Conservation (phyloP, 2,888 invertebrate genomes). For the Caenorhabditis sinica region DNA sequence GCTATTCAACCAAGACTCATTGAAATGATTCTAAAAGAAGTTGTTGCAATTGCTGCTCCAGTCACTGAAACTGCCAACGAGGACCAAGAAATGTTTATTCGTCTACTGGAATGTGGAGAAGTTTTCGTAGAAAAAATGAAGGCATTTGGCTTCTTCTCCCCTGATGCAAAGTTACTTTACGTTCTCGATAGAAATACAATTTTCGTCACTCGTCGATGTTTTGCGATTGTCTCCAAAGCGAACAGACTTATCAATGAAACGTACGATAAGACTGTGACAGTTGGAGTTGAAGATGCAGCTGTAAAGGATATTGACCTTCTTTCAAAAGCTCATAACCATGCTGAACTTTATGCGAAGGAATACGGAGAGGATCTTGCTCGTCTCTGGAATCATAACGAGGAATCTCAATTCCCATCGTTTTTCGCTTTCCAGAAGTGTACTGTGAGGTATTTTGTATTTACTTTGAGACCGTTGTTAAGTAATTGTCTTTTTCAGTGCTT, state of each 20-base stretch:
- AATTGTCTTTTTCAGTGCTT: conserved; percentile 65
- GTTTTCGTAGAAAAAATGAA: conserved; percentile 59
- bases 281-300: conserved; percentile 46
- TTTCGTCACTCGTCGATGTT: conserved; percentile 78
- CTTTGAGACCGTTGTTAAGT: background rate
- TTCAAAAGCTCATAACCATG: conserved; percentile 9
- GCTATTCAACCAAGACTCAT: conserved; percentile 31
- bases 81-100: conserved; percentile 51
- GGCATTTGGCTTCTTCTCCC: conserved; percentile 59
- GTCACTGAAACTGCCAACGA: conserved; percentile 50
- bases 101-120: conserved; percentile 40
- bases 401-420: conserved; percentile 52
- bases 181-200: conserved; percentile 56
- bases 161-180: conserved; percentile 57
- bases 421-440: conserved; percentile 62
- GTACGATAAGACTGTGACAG: conserved; percentile 70
- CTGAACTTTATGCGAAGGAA: conserved; percentile 1
- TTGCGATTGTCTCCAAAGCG: conserved; percentile 74
- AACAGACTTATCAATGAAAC: conserved; percentile 75
- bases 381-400: conserved; percentile 41
- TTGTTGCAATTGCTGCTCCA: conserved; percentile 66
- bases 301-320: conserved; percentile 38
- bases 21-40: conserved; percentile 55
- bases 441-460: conserved; percentile 34
- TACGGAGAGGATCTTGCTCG: conserved; percentile 34